Evolutionary conservation across 2,888 invertebrate species (phyloP), one percentile per base, ranked within the genome.

Genomic region (Hoplodrina blanda): DNA sequence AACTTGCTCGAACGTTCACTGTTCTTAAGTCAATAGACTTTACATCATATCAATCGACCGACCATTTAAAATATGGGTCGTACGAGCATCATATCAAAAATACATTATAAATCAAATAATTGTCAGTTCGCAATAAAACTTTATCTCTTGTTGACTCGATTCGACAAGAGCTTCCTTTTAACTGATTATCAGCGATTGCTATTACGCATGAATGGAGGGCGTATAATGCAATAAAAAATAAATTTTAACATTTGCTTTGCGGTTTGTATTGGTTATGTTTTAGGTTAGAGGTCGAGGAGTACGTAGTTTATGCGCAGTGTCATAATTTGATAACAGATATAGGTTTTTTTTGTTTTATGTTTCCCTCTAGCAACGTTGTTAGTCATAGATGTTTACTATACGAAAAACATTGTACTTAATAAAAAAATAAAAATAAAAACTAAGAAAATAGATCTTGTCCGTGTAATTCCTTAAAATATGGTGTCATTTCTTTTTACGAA

Each of bases 101-200:
- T 64, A 19, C n/a, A n/a, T 13, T n/a, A 68, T 82, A 70, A 78
- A 82, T 81, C 81, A 80, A 62, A 73, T 76, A 55, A 62, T 60
- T 46, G 73, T 33, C 81, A 53, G 72, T 68, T 57, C 13, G 55
- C 53, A 62, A 82, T 82, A 56, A 69, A 78, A 57, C 20, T 15
- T 81, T 83, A 78, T 83, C 74, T 80, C 59, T n/a, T 80, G 62
- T 80, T 81, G 72, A 79, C 69, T 75, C 52, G 30, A 52, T 67
- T 46, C n/a, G 19, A 82, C 82, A 81, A 81, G 60, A 72, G 76
- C 72, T 81, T 79, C 81, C 80, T 76, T 79, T 68, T 53, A 25
- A 82, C 60, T 62, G 69, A 82, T 71, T 65, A 78, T 78, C 62
- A 57, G 54, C 37, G 56, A 84, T 79, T 54, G 52, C 55, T 61